Evolutionary conservation across 2,113 vertebrate species (phyloP), one percentile per base, ranked within the genome.

Genomic region (Oreotrochilus melanogaster): DNA sequence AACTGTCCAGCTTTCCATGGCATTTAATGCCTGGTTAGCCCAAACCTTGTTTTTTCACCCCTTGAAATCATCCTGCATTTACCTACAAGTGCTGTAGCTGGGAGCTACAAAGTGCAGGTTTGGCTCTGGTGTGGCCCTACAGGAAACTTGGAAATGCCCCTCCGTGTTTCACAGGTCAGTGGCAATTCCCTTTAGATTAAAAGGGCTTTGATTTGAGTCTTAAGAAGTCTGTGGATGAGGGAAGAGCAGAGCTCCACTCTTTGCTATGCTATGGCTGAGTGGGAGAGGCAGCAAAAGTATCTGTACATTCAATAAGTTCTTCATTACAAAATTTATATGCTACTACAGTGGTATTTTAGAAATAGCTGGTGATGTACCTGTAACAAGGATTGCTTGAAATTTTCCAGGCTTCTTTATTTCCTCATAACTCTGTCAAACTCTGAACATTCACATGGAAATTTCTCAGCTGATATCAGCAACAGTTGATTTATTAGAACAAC

Each of bases 401-500:
- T 93, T 93, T 69, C 30, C 57, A 69, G 66, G 24, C 30, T 85
- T 39, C 78, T 85, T 72, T 80, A 57, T 72, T 93, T 73, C 58
- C 82, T 73, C 83, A 75, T 76, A 86, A 67, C 16, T 84, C 69
- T 84, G 71, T 96, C 75, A 67, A 56, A 60, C 45, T 71, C 43
- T 33, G 53, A 93, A 88, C 67, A 53, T 53, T 88, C 64, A 17
- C 47, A 14, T 2, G 74, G 82, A 89, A 84, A 88, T 91, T 89
- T 91, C 64, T 76, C 60, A 45, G 76, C 30, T 86, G 56, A 14
- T 90, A 86, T 78, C 79, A 51, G 25, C 65, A 81, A 69, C 80
- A 37, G 13, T 53, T 81, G 60, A 91, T 95, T 94, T 92, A 67
- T 74, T 91, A 89, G 27, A 86, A 71, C 35, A 61, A 30, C 67